These are phyloP conservation scores for Trinectes maculatus DNA, from an alignment of 2,113 vertebrate genomes.

Conservation along the genomic window DNA sequence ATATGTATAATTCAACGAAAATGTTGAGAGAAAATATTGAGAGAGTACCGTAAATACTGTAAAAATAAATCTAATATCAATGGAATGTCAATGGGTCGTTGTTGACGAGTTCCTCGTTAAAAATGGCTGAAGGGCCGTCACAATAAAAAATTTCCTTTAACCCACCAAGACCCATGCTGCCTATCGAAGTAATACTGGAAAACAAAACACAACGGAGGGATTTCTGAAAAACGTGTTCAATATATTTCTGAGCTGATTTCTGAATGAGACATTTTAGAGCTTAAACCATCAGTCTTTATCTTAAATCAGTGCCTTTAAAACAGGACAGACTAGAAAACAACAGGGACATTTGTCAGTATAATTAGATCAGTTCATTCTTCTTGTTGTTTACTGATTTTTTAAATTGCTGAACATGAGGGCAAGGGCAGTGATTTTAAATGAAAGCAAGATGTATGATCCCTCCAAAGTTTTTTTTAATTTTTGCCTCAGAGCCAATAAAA, in stretches of 20 bases:
- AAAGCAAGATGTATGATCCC: neutral
- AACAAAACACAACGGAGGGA: neutral
- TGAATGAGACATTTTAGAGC: neutral
- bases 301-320: neutral
- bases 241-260: neutral
- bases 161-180: no score
- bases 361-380: neutral
- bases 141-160: no score
- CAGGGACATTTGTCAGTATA: neutral
- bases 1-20: neutral
- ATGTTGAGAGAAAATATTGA: no score
- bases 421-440: neutral
- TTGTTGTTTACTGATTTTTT: neutral
- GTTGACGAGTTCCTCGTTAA: no score
- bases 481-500: neutral
- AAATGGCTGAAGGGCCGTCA: no score
- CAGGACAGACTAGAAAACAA: neutral
- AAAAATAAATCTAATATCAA: no score
- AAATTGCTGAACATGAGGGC: neutral
- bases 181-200: no score
- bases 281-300: neutral
- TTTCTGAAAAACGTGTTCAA: neutral
- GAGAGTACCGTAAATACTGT: no score
- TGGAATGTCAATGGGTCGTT: no score
- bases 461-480: neutral